Evolutionary conservation across 2,888 invertebrate genomes (phyloP).

Genomic region (Torymus aiolomorphi): DNA sequence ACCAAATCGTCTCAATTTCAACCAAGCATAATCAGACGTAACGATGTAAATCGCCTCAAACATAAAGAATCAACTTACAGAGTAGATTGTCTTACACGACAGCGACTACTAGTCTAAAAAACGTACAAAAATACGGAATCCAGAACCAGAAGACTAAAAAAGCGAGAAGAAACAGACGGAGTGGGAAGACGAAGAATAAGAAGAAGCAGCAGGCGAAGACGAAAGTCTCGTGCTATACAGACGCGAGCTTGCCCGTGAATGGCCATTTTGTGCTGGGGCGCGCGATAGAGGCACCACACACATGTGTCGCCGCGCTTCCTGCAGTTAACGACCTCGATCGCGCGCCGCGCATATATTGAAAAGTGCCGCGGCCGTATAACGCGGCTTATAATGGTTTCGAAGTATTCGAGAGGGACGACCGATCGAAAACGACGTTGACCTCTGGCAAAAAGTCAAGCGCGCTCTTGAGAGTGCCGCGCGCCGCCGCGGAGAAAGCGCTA

Average conservation of each 20-base stretch:
- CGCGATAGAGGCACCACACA: slow-evolving; percentile 48
- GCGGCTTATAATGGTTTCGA: slow-evolving; percentile 68
- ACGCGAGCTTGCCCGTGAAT: slow-evolving; percentile 36
- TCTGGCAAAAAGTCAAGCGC: slow-evolving; percentile 28
- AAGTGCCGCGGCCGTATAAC: slow-evolving; percentile 8
- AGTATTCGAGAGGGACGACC: slow-evolving; percentile 61
- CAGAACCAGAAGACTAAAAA: background rate
- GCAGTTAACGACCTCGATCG: slow-evolving; percentile 74
- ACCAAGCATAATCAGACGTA: too few species aligned
- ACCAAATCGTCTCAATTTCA: too few species aligned
- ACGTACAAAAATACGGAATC: background rate
- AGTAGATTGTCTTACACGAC: too few species aligned
- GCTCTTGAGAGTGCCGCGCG: slow-evolving; percentile 30
- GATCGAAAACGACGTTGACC: slow-evolving; percentile 55
- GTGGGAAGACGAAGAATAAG: background rate
- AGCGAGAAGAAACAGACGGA: slow-evolving; percentile 1
- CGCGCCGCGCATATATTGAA: slow-evolving; percentile 62
- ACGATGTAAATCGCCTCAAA: too few species aligned
- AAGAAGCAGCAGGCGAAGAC: slow-evolving; percentile 16
- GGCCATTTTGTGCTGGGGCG: slow-evolving; percentile 49
- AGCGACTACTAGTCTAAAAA: background rate
- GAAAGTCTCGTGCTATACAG: slow-evolving; percentile 1
- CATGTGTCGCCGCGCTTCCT: slow-evolving; percentile 70
- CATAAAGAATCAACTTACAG: background rate
- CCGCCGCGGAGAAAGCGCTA: background rate